phyloP scores from a whole-genome alignment of 2,888 invertebrate genomes.

The Harpalus rufipes region DNA sequence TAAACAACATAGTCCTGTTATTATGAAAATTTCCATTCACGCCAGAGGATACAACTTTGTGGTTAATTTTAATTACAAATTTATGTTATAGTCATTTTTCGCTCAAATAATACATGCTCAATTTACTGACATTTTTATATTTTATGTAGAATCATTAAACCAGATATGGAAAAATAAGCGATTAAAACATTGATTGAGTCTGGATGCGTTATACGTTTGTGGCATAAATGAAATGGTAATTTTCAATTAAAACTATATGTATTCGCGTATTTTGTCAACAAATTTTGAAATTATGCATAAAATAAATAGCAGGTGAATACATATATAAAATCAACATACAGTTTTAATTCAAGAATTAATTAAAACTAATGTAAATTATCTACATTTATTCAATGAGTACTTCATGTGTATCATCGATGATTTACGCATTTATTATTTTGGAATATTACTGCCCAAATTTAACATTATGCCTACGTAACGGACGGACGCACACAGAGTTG shows the following conservation, averaged over 20 bases:
- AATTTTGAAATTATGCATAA: conserved; percentile 10
- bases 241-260: conserved; percentile 15
- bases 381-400: background rate
- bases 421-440: too few species aligned
- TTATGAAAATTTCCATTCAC: conserved; percentile 15
- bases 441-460: too few species aligned
- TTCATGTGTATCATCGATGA: too few species aligned
- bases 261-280: conserved; percentile 19
- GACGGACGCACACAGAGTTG: too few species aligned
- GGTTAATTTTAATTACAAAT: conserved; percentile 30
- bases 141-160: conserved; percentile 5
- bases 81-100: conserved; percentile 28
- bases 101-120: background rate
- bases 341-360: conserved; percentile 1
- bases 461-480: too few species aligned
- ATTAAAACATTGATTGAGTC: conserved; percentile 20
- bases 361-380: background rate
- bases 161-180: conserved; percentile 8
- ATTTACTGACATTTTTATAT: conserved; percentile 27
- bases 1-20: background rate
- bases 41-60: background rate
- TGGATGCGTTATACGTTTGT: conserved; percentile 19
- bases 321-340: background rate
- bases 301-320: background rate
- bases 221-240: conserved; percentile 25